phyloP scores from a whole-genome alignment of 2,797 vertebrate species.

The Limosa lapponica region DNA sequence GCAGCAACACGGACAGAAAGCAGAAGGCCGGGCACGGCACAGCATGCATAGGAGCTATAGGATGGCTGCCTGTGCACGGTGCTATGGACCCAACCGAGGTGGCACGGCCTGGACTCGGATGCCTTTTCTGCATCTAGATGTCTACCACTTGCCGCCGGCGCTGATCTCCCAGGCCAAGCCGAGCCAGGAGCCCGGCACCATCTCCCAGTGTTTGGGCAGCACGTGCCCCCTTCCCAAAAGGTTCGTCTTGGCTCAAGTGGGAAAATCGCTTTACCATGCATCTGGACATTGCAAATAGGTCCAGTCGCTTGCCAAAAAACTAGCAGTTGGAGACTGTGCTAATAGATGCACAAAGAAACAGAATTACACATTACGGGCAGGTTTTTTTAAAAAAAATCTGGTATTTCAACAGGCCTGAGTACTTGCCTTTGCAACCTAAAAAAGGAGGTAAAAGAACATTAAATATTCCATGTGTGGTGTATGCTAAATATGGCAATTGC shows the following conservation, averaged over 20 bases:
- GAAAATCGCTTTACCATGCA: background rate
- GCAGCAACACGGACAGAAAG: background rate
- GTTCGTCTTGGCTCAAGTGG: background rate
- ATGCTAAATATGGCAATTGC: background rate
- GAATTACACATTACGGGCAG: background rate
- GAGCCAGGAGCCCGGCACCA: accelerated
- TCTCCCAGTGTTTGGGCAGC: accelerated
- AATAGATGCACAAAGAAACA: background rate
- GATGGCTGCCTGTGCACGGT: background rate
- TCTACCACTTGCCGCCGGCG: accelerated
- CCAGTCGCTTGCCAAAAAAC: background rate
- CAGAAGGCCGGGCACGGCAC: background rate
- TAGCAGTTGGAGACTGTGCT: background rate
- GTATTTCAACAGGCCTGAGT: background rate
- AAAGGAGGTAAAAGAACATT: background rate
- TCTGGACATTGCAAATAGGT: background rate
- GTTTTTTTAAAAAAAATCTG: background rate
- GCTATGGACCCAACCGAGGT: accelerated
- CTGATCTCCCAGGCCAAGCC: too few species aligned
- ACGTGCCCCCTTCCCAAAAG: background rate
- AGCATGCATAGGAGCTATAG: accelerated
- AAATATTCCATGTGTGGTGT: background rate
- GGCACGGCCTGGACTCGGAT: background rate
- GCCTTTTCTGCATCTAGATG: background rate
- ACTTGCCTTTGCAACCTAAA: background rate